phyloP scores from a whole-genome alignment of 1,140 invertebrate genomes.

The Elysia chlorotica region DNA sequence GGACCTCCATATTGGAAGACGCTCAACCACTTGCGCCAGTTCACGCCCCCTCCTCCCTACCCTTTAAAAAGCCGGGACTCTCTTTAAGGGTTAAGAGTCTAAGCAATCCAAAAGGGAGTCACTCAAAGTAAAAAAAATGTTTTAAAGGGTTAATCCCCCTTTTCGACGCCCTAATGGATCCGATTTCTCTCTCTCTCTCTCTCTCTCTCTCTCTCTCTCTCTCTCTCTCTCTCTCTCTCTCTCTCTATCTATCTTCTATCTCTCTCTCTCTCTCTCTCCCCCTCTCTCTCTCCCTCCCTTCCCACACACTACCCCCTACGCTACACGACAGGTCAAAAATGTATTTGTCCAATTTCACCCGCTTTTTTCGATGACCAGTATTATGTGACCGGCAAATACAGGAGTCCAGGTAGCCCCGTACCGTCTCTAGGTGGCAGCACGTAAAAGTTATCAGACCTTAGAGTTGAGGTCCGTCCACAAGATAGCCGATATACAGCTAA shows the following conservation, averaged over 20 bases:
- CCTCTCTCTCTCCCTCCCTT: neutral
- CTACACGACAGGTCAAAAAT: neutral
- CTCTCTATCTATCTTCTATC: constrained; percentile 11
- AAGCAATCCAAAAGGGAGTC: neutral
- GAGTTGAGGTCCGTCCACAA: too few relatives aligned
- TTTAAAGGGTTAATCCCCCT: neutral
- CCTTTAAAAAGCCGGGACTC: neutral
- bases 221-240: constrained; percentile 22
- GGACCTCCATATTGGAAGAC: neutral
- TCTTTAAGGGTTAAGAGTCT: neutral
- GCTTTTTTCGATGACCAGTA: neutral
- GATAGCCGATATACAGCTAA: too few relatives aligned
- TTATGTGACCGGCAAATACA: neutral
- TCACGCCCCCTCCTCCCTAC: neutral
- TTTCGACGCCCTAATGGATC: neutral
- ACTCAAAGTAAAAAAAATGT: neutral
- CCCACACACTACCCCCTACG: neutral
- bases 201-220: constrained; percentile 14
- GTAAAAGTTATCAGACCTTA: neutral
- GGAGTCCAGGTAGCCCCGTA: neutral
- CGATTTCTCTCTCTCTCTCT: neutral
- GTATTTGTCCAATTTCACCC: neutral
- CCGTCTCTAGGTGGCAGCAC: neutral
- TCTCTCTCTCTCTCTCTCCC: neutral
- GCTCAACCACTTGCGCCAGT: neutral